Conservation (phyloP, 2,797 vertebrate species). For the Bradypus variegatus region DNA sequence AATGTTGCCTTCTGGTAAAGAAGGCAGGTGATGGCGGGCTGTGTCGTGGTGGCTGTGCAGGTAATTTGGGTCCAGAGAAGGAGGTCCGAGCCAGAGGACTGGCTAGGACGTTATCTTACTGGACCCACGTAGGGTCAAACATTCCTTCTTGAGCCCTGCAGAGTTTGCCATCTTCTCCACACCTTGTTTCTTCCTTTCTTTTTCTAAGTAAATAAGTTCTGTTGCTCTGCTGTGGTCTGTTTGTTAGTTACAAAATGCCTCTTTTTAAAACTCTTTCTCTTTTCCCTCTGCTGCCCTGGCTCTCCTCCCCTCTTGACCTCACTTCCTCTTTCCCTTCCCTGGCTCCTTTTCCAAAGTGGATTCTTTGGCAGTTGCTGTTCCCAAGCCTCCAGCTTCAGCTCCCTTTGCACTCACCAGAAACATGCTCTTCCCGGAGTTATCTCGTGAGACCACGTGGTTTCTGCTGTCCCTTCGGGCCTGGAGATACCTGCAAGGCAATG, state of each 20-base stretch:
- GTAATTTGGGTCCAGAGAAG: neutral
- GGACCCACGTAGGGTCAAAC: rapidly evolving
- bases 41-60: rapidly evolving
- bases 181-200: neutral
- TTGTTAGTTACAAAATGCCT: too few species aligned
- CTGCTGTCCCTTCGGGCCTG: neutral
- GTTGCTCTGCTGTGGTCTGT: neutral
- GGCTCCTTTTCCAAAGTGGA: neutral
- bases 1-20: neutral
- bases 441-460: neutral
- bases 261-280: neutral
- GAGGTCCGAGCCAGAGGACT: neutral
- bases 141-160: neutral
- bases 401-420: neutral
- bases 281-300: neutral
- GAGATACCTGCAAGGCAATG: neutral
- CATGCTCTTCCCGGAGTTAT: neutral
- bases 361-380: neutral
- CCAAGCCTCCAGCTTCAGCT: neutral
- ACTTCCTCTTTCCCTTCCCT: neutral
- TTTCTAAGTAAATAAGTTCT: neutral
- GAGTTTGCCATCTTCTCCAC: rapidly evolving
- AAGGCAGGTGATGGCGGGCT: rapidly evolving
- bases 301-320: neutral
- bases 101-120: neutral